phyloP scores from a whole-genome alignment of 2,797 vertebrate genomes.

The Fistularia commersonii region DNA sequence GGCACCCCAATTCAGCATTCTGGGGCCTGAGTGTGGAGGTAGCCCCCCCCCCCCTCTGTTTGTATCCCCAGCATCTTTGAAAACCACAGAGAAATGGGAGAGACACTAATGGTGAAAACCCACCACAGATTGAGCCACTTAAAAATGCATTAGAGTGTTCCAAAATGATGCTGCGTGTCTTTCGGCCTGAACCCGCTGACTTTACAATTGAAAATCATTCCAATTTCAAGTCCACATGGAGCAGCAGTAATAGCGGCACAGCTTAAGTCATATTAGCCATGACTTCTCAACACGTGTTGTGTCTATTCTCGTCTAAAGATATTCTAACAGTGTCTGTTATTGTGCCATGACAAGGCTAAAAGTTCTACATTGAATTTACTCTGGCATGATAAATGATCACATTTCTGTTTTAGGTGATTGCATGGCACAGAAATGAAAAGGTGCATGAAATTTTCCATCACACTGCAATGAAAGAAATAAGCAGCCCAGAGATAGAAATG shows the following conservation, averaged over 20 bases:
- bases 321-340: not conserved
- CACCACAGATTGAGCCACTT: conserved; percentile 54
- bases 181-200: conserved; percentile 17
- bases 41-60: conserved; percentile 54
- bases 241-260: conserved; percentile 17
- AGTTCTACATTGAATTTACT: conserved; percentile 10
- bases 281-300: conserved; percentile 6
- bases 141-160: conserved; percentile 56
- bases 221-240: conserved; percentile 21
- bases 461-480: conserved; percentile 19
- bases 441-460: conserved; percentile 20
- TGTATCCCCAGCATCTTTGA: conserved; percentile 42
- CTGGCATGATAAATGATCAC: conserved; percentile 20
- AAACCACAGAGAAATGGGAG: conserved; percentile 32
- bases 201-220: conserved; percentile 20
- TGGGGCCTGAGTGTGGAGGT: conserved; percentile 49
- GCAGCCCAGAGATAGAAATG: conserved; percentile 28
- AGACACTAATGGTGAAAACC: conserved; percentile 44
- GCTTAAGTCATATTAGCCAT: conserved; percentile 18
- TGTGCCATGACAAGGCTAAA: conserved; percentile 13
- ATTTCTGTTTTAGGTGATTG: conserved; percentile 31
- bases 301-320: conserved; percentile 1
- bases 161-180: conserved; percentile 33
- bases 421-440: conserved; percentile 7
- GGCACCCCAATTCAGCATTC: conserved; percentile 34